phyloP scores from a whole-genome alignment of 2,888 invertebrate species.

The Troglohyphantes excavatus region DNA sequence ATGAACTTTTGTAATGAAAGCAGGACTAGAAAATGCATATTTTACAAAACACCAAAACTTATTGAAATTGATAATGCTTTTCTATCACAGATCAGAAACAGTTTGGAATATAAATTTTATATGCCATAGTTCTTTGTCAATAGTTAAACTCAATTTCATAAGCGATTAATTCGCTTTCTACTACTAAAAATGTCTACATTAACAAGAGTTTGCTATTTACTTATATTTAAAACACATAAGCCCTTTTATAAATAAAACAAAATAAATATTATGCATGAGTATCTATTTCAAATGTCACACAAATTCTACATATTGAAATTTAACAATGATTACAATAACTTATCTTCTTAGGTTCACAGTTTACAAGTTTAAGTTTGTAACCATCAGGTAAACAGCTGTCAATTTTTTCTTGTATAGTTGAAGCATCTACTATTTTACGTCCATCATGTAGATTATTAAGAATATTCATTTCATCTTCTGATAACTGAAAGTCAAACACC shows the following conservation, averaged over 20 bases:
- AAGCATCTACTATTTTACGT: slow-evolving; percentile 81
- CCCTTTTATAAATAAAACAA: neutral
- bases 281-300: slow-evolving; percentile 8
- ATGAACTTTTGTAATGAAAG: neutral
- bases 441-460: slow-evolving; percentile 83
- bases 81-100: slow-evolving; percentile 46
- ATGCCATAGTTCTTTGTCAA: neutral
- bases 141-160: neutral
- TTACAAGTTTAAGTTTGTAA: slow-evolving; percentile 80
- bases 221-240: neutral
- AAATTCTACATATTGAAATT: neutral
- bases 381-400: slow-evolving; percentile 82
- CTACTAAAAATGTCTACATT: neutral
- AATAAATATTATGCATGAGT: neutral
- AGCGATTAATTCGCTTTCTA: neutral
- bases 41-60: slow-evolving; percentile 5
- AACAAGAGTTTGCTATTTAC: neutral
- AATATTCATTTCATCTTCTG: slow-evolving; percentile 84
- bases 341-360: slow-evolving; percentile 51
- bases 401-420: slow-evolving; percentile 81
- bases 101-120: neutral
- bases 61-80: neutral
- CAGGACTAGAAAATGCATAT: slow-evolving; percentile 3
- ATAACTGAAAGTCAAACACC: slow-evolving; percentile 85
- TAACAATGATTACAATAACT: slow-evolving; percentile 53